Evolutionary conservation across 2,797 vertebrate genomes (phyloP).

Genomic region (Falco naumanni): DNA sequence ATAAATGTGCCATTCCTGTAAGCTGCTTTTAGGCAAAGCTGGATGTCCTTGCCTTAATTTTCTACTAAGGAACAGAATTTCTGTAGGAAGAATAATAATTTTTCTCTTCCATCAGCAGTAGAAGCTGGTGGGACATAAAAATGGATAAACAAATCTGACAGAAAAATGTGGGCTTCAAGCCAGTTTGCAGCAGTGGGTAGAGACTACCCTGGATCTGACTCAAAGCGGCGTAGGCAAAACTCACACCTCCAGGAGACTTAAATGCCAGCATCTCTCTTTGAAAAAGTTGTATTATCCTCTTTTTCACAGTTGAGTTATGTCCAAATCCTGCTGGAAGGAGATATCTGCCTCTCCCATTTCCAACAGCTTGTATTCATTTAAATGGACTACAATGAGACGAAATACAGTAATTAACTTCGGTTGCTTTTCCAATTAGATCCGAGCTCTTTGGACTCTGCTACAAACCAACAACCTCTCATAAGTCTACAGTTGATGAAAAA

Average conservation of each 20-base stretch:
- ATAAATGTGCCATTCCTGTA: not conserved
- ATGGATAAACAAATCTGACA: conserved; percentile 36
- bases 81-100: conserved; percentile 30
- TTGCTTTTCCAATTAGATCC: not conserved
- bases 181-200: conserved; percentile 51
- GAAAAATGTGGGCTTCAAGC: conserved; percentile 33
- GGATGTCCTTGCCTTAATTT: not conserved
- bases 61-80: conserved; percentile 37
- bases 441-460: not conserved
- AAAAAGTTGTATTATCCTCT: not conserved
- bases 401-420: not conserved
- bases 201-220: conserved; percentile 32
- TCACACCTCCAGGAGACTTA: conserved; percentile 4
- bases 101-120: conserved; percentile 21
- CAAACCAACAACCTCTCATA: accelerated
- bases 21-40: conserved; percentile 7
- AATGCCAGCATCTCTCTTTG: conserved; percentile 27
- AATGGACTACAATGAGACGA: not conserved
- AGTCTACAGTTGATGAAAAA: not conserved
- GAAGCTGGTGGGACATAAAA: conserved; percentile 44
- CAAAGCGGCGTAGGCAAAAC: conserved; percentile 39
- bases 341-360: not conserved
- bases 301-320: not conserved
- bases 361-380: not conserved
- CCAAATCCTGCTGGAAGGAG: not conserved